A percentile compares a stretch with the other conserved stretches of the same genome.
These are phyloP conservation scores for Cydia strobilella DNA, from an alignment of 1,140 invertebrate species.

Conservation along the genomic window DNA sequence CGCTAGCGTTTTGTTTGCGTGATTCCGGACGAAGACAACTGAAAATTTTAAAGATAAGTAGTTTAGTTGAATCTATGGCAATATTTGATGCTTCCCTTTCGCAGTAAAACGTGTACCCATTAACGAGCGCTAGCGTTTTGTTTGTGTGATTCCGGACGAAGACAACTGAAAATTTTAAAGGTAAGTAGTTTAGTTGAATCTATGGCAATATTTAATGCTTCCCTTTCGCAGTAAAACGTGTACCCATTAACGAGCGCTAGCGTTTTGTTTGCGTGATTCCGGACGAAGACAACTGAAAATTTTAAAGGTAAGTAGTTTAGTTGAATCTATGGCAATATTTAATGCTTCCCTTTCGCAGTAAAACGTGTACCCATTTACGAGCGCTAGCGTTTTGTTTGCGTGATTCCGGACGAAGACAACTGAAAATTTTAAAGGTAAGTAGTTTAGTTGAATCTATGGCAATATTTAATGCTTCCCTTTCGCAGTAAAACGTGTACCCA, in stretches of 20 bases:
- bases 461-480: too few species aligned
- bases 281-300: conserved; percentile 44
- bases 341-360: conserved; percentile 44
- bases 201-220: too few species aligned
- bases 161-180: conserved; percentile 40
- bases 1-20: conserved; percentile 42
- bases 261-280: conserved; percentile 42
- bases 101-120: conserved; percentile 53
- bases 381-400: conserved; percentile 42
- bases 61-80: neutral
- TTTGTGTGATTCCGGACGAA: conserved; percentile 44
- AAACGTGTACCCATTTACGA: conserved; percentile 53
- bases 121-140: conserved; percentile 44
- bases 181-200: neutral
- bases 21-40: conserved; percentile 44
- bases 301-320: conserved; percentile 20
- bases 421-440: conserved; percentile 40
- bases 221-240: conserved; percentile 48
- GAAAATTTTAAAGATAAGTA: conserved; percentile 38
- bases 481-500: too few species aligned
- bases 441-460: neutral
- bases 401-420: conserved; percentile 43
- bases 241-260: conserved; percentile 49
- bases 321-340: neutral
- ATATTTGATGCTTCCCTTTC: conserved; percentile 28